A percentile compares a stretch with the other conserved stretches of the same genome.
These are phyloP conservation scores for Edolisoma coerulescens DNA, from an alignment of 2,113 vertebrate genomes.

Conservation along the genomic window DNA sequence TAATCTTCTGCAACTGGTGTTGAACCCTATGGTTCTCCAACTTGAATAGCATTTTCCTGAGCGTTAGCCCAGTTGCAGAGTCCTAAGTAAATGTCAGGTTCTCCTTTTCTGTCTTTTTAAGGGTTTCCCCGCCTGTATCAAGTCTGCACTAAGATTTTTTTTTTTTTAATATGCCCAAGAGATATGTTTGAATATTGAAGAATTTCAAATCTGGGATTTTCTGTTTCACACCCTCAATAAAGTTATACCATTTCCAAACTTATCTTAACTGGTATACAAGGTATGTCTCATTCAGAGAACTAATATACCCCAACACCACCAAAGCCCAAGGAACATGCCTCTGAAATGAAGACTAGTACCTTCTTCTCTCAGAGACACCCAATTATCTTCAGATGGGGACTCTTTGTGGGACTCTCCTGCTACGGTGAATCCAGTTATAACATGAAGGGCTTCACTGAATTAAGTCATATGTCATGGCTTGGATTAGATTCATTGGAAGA, in stretches of 20 bases:
- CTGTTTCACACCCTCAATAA: not conserved
- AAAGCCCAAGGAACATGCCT: not conserved
- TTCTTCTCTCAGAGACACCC: not conserved
- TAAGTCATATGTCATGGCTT: not conserved
- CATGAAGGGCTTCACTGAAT: not conserved
- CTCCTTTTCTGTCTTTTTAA: slow-evolving; percentile 25
- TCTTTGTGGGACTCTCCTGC: not conserved
- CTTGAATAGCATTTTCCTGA: not conserved
- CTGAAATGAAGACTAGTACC: not conserved
- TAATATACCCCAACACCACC: not conserved
- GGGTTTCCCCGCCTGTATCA: slow-evolving; percentile 10
- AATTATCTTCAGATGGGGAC: not conserved
- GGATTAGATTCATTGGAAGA: not conserved
- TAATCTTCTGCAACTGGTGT: not conserved
- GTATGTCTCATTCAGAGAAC: not conserved
- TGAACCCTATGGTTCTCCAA: not conserved
- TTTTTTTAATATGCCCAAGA: not conserved
- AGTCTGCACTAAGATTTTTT: not conserved
- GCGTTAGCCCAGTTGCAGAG: not conserved
- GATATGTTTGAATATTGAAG: not conserved
- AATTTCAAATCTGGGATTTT: slow-evolving; percentile 1
- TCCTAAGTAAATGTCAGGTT: slow-evolving; percentile 43
- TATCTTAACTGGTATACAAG: not conserved
- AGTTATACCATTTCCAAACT: not conserved
- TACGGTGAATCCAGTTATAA: not conserved